A percentile compares a stretch with the other conserved stretches of the same genome.
phyloP scores from a whole-genome alignment of 2,113 vertebrate species.

The Calidris pygmaea region DNA sequence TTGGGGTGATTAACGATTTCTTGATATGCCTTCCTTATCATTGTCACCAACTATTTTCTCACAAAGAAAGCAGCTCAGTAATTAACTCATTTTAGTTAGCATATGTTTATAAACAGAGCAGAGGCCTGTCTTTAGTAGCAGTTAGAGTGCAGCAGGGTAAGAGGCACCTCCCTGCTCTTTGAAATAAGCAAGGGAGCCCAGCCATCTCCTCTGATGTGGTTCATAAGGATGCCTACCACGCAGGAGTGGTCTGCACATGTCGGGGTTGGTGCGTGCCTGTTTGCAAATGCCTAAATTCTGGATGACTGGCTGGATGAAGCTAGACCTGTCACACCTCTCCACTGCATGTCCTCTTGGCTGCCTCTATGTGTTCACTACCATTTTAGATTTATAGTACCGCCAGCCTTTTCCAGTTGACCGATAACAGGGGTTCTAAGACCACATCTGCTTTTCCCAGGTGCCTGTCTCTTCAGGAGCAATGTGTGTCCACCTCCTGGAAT shows the following conservation, averaged over 20 bases:
- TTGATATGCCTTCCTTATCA: too few species aligned
- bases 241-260: neutral
- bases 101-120: too few species aligned
- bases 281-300: neutral
- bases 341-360: neutral
- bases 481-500: neutral
- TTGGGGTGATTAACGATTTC: too few species aligned
- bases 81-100: too few species aligned
- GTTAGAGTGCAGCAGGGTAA: neutral
- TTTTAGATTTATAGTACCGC: neutral
- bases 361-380: neutral
- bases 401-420: neutral
- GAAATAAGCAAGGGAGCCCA: neutral
- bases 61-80: too few species aligned
- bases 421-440: neutral
- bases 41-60: too few species aligned
- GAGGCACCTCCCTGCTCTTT: neutral
- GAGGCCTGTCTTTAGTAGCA: too few species aligned
- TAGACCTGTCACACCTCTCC: neutral
- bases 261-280: neutral
- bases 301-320: neutral
- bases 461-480: neutral
- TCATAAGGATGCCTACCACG: neutral
- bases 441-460: neutral
- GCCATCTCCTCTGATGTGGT: neutral